These are phyloP conservation scores for Glyptemys insculpta DNA, from an alignment of 2,797 vertebrate genomes.

Conservation along the genomic window DNA sequence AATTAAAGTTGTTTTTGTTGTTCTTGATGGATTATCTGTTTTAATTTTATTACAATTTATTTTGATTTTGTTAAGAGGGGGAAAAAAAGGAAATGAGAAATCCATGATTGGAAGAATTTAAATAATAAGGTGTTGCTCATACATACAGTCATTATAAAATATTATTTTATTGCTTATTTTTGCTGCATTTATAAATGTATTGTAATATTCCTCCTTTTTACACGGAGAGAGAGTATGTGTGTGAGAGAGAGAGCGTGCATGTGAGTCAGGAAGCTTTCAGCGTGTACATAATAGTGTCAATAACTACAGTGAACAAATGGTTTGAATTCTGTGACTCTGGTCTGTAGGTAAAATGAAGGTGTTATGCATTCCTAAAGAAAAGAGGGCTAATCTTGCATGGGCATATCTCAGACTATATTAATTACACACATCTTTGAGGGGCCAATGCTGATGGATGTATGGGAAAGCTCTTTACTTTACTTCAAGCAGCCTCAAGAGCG, in stretches of 20 bases:
- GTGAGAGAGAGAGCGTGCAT: neutral
- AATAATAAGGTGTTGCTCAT: conserved; percentile 65
- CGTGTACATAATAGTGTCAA: conserved; percentile 35
- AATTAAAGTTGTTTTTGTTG: conserved; percentile 70
- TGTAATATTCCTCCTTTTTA: neutral
- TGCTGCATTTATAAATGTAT: conserved; percentile 56
- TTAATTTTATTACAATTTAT: conserved; percentile 67
- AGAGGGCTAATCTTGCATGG: neutral
- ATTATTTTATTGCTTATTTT: conserved; percentile 62
- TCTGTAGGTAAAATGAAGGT: conserved; percentile 39
- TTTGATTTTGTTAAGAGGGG: conserved; percentile 61
- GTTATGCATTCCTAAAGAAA: conserved; percentile 10
- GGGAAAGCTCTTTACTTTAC: neutral
- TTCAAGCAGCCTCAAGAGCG: neutral
- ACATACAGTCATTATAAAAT: conserved; percentile 67
- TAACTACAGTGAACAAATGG: neutral
- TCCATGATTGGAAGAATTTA: conserved; percentile 55
- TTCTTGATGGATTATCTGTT: conserved; percentile 57
- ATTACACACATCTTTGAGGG: neutral
- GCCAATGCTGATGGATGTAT: neutral
- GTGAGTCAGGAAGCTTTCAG: conserved; percentile 28
- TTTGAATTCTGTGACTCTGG: conserved; percentile 10
- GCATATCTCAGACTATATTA: neutral
- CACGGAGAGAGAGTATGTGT: neutral
- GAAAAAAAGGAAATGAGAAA: conserved; percentile 57